Evolutionary conservation across 2,888 invertebrate species (phyloP), one percentile per base, ranked within the genome.

Genomic region (Nomada fabriciana): DNA sequence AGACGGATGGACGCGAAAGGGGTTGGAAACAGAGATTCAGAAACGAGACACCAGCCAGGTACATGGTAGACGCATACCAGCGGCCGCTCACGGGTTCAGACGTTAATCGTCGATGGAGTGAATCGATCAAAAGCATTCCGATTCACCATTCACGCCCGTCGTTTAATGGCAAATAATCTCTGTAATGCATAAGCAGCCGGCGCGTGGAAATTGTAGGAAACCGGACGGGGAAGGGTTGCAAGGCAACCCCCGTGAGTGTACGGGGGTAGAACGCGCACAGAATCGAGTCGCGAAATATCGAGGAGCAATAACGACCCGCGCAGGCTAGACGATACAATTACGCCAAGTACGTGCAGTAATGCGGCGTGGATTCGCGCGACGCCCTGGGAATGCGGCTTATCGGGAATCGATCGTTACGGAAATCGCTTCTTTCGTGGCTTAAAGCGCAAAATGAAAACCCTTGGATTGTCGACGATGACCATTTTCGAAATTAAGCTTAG

Each of bases 51-150:
- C 65, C 36, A 36, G 60, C 23, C 47, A 50, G 36, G 36, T 5
- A 5, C 36, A 36, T 7, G 36, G 10, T 53, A 53, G 76, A 64
- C 50, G 76, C 67, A 69, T 67, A 65, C 69, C 59, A 53, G 20
- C 60, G 52, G 9, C 80, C 60, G 50, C 57, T 68, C 64, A 72
- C 57, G 50, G 76, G 76, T 80, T 82, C 81, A 77, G 76, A 82
- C 82, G 82, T 84, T 83, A 78, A 83, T 80, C 83, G 78, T 59
- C 83, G 79, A 81, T 73, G 68, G 71, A 87, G 79, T 72, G 77
- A 82, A 80, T 81, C 88, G 88, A 89, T 90, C 90, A 82, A 89
- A 88, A 89, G 87, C 88, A 84, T 89, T 86, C 89, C 85, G 81
- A 84, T 87, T 89, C 86, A 75, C 70, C 77, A 74, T 86, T 86